A percentile compares a stretch with the other conserved stretches of the same genome.
phyloP scores from a whole-genome alignment of 2,113 vertebrate species.

The Dasyurus viverrinus region DNA sequence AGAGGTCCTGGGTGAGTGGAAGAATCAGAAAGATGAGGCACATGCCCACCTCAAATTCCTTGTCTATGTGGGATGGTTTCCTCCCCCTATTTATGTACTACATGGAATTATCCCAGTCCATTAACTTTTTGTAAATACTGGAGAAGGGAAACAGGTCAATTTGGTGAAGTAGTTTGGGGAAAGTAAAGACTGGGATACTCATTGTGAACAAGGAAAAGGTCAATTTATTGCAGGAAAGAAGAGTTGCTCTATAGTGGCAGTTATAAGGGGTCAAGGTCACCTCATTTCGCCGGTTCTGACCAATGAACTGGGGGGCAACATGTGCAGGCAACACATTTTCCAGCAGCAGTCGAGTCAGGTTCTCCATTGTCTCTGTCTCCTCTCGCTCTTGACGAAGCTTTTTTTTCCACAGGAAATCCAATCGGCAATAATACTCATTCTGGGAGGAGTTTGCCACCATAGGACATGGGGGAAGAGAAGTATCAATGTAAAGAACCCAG shows the following conservation, averaged over 20 bases:
- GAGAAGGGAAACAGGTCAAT: neutral
- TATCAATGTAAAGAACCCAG: neutral
- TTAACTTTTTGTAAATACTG: neutral
- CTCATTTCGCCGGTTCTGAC: slow-evolving; percentile 89
- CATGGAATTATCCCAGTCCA: neutral
- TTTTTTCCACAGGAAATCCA: slow-evolving; percentile 91
- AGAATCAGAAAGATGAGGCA: neutral
- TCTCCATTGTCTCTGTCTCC: slow-evolving; percentile 93
- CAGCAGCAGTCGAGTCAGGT: slow-evolving; percentile 91
- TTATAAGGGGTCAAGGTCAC: slow-evolving; percentile 71
- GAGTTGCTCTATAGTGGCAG: neutral
- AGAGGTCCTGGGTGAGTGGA: slow-evolving; percentile 87
- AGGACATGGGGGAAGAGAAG: neutral
- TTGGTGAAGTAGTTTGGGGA: neutral
- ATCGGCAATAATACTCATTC: slow-evolving; percentile 91
- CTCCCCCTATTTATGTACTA: neutral
- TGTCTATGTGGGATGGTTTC: neutral
- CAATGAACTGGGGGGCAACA: slow-evolving; percentile 90
- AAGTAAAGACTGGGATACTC: slow-evolving; percentile 13
- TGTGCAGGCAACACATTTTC: slow-evolving; percentile 92
- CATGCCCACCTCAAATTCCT: neutral
- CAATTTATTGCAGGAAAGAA: neutral
- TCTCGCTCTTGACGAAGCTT: slow-evolving; percentile 89
- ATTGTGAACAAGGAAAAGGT: neutral
- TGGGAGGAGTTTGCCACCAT: slow-evolving; percentile 58